Conservation (phyloP, 2,113 vertebrate genomes). For the Plecturocebus donacophilus region DNA sequence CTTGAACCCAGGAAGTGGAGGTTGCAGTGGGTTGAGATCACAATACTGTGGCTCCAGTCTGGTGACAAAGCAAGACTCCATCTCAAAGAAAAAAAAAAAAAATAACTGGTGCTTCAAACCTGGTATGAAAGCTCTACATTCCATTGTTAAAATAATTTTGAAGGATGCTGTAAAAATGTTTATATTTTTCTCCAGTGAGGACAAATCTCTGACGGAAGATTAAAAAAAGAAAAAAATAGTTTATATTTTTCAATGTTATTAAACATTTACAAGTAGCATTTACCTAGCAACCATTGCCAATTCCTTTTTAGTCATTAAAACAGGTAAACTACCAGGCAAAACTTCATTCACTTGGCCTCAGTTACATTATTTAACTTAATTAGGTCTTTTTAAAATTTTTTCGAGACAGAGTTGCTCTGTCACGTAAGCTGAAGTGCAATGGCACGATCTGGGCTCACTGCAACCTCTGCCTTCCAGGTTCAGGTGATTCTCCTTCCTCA, state of each 20-base stretch:
- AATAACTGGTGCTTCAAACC: no score
- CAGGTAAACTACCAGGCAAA: not conserved
- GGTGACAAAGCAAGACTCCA: no score
- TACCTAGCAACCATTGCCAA: not conserved
- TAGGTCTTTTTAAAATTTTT: not conserved
- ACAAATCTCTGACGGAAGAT: no score
- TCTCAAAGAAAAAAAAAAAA: no score
- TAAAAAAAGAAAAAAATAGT: not conserved
- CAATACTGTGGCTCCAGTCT: no score
- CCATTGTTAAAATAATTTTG: not conserved
- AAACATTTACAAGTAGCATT: constrained; percentile 19
- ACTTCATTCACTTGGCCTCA: not conserved
- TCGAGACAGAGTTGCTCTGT: no score
- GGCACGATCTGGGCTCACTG: no score
- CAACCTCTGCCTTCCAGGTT: no score
- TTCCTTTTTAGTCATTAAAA: constrained; percentile 34
- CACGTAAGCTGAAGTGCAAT: no score
- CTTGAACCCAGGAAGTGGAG: no score
- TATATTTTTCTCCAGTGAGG: not conserved
- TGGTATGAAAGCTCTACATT: not conserved
- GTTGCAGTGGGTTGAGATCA: no score
- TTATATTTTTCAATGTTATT: not conserved
- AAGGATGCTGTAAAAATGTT: constrained; percentile 2
- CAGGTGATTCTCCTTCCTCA: no score
- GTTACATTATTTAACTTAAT: not conserved